Evolutionary conservation across 2,888 invertebrate species (phyloP), one percentile per base, ranked within the genome.

Genomic region (Hirtodrosophila confusa): DNA sequence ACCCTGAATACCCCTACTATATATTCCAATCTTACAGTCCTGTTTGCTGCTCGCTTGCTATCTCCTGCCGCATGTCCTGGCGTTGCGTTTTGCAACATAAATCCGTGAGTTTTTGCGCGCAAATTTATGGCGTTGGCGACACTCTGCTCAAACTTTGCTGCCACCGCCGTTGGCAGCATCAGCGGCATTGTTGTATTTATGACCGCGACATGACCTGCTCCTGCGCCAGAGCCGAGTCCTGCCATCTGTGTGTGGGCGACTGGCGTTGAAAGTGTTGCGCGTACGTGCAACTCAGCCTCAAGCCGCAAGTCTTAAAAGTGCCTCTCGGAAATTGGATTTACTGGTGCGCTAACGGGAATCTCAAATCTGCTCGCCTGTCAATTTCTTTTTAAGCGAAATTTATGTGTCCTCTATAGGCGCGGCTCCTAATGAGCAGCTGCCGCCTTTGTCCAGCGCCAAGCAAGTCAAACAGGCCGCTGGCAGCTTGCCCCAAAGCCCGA

Each of bases 191-290:
- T 74, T 78, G 86, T 86, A 89, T 89, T 90, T 89, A 90, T 89
- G 89, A 84, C 85, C 89, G 88, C 89, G 88, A 88, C 90, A 89
- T 90, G 89, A 90, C 90, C 90, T 89, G 88, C 73, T 65, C 49
- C 73, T 48, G 69, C 56, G 36, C 44, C 55, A 56, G 60, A 27
- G 35, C 29, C 62, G 24, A 33, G 24, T 39, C 31, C 29, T 8
- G 24, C 12, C 57, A 3, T n/a, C 39, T 37, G 29, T 43, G 35
- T 70, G 64, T 62, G 58, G 45, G 64, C 35, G 53, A 43, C 44
- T 45, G 50, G 51, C 61, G 48, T 61, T 47, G 62, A 79, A 82
- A 82, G 88, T 82, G 88, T 87, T 87, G 88, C 69, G 47, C 48
- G 83, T 83, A 88, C 83, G 88, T 88, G 87, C 76, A 75, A 63